phyloP scores from a whole-genome alignment of 2,888 invertebrate genomes.

The Ecdyonurus torrentis region DNA sequence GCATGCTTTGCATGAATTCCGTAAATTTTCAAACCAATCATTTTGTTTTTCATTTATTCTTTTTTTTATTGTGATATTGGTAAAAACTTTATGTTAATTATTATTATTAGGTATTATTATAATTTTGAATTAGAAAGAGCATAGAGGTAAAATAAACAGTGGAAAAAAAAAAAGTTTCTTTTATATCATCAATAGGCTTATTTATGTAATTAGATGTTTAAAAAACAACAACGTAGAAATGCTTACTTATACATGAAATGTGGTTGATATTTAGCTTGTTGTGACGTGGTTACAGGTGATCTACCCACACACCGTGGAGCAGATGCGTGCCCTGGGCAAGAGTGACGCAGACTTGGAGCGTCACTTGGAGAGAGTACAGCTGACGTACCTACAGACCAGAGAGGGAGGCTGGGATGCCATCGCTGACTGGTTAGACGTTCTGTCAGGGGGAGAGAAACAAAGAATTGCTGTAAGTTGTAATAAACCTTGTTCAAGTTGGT shows the following conservation, averaged over 20 bases:
- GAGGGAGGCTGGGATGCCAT: conserved; percentile 83
- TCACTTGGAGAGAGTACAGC: conserved; percentile 66
- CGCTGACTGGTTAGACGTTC: conserved; percentile 97
- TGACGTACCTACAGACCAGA: conserved; percentile 64
- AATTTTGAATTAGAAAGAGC: no score
- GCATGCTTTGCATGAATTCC: no score
- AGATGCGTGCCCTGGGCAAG: conserved; percentile 59
- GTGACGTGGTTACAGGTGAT: conserved; percentile 41
- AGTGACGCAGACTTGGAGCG: conserved; percentile 60
- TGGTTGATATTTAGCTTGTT: neutral
- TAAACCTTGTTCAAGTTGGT: no score
- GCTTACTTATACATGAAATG: neutral
- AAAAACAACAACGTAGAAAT: neutral
- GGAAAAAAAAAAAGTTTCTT: no score
- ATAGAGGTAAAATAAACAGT: no score
- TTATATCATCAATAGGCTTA: no score
- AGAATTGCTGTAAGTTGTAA: conserved; percentile 76
- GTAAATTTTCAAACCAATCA: no score
- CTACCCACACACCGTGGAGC: conserved; percentile 81
- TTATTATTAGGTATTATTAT: no score
- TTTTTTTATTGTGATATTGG: no score
- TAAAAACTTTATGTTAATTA: no score
- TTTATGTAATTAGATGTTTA: neutral
- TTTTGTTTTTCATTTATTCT: no score
- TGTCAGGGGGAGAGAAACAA: conserved; percentile 97